Percentiles rank a stretch among this genome's conserved stretches.
Conservation (phyloP, 2,797 vertebrate genomes). For the Crypturellus tataupa region DNA sequence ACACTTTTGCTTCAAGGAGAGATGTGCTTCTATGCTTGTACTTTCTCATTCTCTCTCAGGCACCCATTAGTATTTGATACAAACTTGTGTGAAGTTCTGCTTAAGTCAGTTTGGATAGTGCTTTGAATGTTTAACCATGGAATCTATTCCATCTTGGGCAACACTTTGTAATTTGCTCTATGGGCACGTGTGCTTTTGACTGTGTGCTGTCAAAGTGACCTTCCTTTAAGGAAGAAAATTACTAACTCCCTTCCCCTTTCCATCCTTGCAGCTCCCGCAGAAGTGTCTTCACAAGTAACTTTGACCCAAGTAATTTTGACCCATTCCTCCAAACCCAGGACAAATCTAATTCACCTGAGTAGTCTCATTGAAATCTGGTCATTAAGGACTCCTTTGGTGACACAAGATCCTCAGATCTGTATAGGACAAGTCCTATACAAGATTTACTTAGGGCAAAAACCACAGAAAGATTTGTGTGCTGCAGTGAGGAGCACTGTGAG, state of each 20-base stretch:
- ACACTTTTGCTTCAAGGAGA: background rate
- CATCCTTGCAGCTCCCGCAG: conserved; percentile 7
- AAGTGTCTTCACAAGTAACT: background rate
- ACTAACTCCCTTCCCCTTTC: background rate
- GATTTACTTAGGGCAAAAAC: background rate
- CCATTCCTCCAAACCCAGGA: conserved; percentile 29
- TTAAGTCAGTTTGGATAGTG: conserved; percentile 33
- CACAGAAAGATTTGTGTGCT: background rate
- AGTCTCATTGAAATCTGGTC: background rate
- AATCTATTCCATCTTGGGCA: background rate
- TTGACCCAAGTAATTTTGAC: background rate
- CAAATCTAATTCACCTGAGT: background rate
- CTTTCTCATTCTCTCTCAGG: conserved; percentile 13
- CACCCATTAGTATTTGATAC: conserved; percentile 34
- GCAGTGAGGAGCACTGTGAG: background rate
- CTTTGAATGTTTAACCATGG: conserved; percentile 58
- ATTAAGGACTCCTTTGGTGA: conserved; percentile 37
- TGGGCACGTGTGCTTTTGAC: conserved; percentile 38
- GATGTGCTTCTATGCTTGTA: background rate
- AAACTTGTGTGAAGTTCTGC: conserved; percentile 51
- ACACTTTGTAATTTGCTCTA: conserved; percentile 51
- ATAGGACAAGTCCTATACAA: background rate
- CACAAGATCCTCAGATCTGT: background rate
- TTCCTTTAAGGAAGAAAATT: conserved; percentile 23
- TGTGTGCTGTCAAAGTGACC: conserved; percentile 38